Evolutionary conservation across 2,888 invertebrate genomes (phyloP).

Genomic region (Spilarctia lutea): DNA sequence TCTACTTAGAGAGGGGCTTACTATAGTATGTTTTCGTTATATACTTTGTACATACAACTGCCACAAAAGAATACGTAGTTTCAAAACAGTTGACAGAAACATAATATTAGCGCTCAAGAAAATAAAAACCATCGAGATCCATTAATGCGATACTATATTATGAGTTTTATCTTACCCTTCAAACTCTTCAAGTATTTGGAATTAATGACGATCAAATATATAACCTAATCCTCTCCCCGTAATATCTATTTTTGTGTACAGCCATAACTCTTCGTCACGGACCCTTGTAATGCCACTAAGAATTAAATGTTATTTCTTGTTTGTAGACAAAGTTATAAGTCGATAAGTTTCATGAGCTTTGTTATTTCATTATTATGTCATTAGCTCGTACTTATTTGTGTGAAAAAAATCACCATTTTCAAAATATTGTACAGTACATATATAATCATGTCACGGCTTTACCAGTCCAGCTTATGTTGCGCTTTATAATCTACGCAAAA

Average conservation of each 20-base stretch:
- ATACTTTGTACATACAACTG: no score
- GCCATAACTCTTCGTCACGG: slow-evolving; percentile 23
- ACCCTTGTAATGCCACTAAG: slow-evolving; percentile 59
- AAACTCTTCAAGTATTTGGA: not conserved
- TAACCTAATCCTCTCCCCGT: not conserved
- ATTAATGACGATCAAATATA: not conserved
- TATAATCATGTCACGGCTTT: not conserved
- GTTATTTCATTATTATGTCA: slow-evolving; percentile 4
- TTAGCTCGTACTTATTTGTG: not conserved
- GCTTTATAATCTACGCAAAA: not conserved
- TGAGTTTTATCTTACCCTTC: not conserved
- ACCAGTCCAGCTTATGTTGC: slow-evolving; percentile 6
- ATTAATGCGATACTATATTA: not conserved
- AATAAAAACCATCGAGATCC: not conserved
- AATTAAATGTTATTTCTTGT: slow-evolving; percentile 54
- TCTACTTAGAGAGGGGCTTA: no score
- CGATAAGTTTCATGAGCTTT: not conserved
- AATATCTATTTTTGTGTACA: not conserved
- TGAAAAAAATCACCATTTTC: not conserved
- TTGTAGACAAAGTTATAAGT: slow-evolving; percentile 9
- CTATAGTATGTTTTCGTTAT: no score
- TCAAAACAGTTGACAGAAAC: no score
- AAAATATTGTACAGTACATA: not conserved
- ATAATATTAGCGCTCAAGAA: not conserved
- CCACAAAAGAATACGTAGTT: no score